A percentile compares a stretch with the other conserved stretches of the same genome.
Evolutionary conservation across 2,113 vertebrate genomes (phyloP).

Genomic region (Notarius quadriscutis): DNA sequence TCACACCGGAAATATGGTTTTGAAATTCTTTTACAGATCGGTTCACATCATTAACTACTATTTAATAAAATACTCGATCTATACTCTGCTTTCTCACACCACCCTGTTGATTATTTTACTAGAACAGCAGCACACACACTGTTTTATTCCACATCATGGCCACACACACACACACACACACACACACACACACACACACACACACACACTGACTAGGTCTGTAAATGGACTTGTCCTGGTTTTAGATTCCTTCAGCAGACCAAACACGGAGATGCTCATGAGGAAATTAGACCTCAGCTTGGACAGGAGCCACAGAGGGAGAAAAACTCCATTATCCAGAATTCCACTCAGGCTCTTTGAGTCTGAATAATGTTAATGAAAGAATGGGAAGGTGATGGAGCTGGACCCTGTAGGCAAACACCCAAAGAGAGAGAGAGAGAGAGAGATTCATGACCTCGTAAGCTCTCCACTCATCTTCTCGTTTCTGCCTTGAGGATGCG

Average conservation of each 20-base stretch:
- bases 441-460: background rate
- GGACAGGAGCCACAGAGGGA: background rate
- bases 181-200: no score
- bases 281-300: constrained; percentile 18
- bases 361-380: constrained; percentile 30
- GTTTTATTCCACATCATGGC: background rate
- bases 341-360: background rate
- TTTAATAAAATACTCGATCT: background rate
- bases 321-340: constrained; percentile 42
- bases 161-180: no score
- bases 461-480: constrained; percentile 27
- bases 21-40: background rate
- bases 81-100: background rate
- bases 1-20: background rate
- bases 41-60: background rate
- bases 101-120: background rate
- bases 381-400: background rate
- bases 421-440: background rate
- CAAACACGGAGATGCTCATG: constrained; percentile 25
- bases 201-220: constrained; percentile 28
- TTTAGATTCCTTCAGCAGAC: constrained; percentile 42
- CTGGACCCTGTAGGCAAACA: constrained; percentile 29
- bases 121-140: background rate
- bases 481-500: constrained; percentile 46
- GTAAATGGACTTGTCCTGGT: constrained; percentile 35